Evolutionary conservation across 2,888 invertebrate species (phyloP), one percentile per base, ranked within the genome.

Genomic region (Nemurella pictetii): DNA sequence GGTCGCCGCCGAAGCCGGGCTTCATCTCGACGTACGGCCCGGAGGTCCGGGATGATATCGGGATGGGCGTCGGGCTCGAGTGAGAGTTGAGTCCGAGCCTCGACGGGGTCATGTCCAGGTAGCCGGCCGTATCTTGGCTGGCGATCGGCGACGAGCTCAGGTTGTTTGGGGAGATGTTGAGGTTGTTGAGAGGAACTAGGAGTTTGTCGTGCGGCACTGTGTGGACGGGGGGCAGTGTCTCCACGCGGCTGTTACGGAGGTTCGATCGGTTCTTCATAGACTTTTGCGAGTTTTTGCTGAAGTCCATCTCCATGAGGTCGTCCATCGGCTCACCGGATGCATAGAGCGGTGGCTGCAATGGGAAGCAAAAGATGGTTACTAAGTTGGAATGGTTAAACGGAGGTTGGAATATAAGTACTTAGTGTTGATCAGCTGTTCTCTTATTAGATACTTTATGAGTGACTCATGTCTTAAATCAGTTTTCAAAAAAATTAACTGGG

Each of bases 281-380:
- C 36, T 80, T 80, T 26, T 35, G 80, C 15, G 78, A 78, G 32
- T 85, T 83, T 87, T 91, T 92, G 0, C 93, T 93, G 88, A 95
- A 95, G 89, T 95, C 95, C 87, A 97, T 93, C 91, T 96, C 96
- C 96, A 97, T 96, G 87, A 96, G 92, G 90, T 97, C 96, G 87
- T 95, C 94, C 93, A 94, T 94, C 0, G 92, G 92, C 87, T 94
- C 94, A 78, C 88, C 87, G 27, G 88, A 88, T n/a, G 88, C 80
- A 27, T 81, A 81, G 9, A 89, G 81, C 88, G 88, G 82, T 87
- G 87, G 93, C 92, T 55, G 55, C 1, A 55, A 20, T 78, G 92
- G 20, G 55, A 55, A 55, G 20, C 2, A 55, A 9, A n/a, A n/a
- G 32, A 32, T 32, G 32, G 32, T 32, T n/a, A n/a, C n/a, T n/a